These are phyloP conservation scores for Oxytorus armatus DNA, from an alignment of 2,888 invertebrate genomes.

Conservation along the genomic window DNA sequence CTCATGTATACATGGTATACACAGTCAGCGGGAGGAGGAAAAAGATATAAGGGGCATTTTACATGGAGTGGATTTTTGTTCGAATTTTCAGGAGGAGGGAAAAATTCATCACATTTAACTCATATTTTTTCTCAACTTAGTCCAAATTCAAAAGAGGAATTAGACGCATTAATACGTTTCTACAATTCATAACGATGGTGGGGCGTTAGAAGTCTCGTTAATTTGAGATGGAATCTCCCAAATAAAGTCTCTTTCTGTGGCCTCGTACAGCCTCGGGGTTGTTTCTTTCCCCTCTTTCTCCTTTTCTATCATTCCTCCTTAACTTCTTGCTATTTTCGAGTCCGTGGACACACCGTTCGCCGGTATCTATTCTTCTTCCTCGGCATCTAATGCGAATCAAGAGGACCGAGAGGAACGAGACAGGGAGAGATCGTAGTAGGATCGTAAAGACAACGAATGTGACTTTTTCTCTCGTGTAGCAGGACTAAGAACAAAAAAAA, in stretches of 20 bases:
- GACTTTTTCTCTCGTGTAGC: conserved; percentile 54
- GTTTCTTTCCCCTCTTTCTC: not conserved
- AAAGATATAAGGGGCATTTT: no score
- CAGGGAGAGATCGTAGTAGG: conserved; percentile 33
- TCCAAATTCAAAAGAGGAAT: no score
- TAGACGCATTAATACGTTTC: no score
- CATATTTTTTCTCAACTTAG: no score
- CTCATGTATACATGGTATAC: no score
- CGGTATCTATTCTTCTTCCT: conserved; percentile 15
- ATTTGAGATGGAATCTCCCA: not conserved
- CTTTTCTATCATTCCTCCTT: conserved; percentile 6
- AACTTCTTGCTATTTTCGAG: not conserved
- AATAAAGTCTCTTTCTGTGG: not conserved
- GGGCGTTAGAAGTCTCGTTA: not conserved
- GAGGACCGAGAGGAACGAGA: conserved; percentile 14
- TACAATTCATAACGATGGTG: no score
- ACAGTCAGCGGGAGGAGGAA: no score
- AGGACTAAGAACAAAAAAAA: conserved; percentile 16
- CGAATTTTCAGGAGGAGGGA: no score
- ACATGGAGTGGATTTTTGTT: no score
- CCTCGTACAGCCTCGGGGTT: conserved; percentile 35
- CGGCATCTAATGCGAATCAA: conserved; percentile 54
- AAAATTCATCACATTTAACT: no score
- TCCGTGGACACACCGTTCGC: conserved; percentile 51
- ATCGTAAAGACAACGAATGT: conserved; percentile 62